Percentiles rank a stretch among this genome's conserved stretches.
These are phyloP conservation scores for Allophyes oxyacanthae DNA, from an alignment of 2,888 invertebrate genomes.

Conservation along the genomic window DNA sequence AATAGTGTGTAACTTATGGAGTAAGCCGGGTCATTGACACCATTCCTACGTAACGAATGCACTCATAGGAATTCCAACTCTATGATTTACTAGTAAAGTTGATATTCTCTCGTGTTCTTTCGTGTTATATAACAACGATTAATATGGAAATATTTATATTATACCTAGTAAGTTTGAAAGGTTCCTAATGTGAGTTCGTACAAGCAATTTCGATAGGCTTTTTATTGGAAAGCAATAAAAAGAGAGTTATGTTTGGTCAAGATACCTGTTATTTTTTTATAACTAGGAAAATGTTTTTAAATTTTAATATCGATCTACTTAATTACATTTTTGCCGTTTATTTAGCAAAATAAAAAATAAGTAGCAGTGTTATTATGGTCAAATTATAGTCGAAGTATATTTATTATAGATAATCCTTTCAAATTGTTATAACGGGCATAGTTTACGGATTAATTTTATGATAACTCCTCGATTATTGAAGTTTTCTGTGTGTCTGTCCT, in stretches of 20 bases:
- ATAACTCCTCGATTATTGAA: no score
- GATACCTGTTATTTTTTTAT: conserved; percentile 1
- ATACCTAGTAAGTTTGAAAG: conserved; percentile 31
- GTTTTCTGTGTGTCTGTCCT: no score
- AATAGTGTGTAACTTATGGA: conserved; percentile 70
- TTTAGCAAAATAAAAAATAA: no score
- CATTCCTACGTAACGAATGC: conserved; percentile 58
- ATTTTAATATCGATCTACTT: conserved; percentile 12
- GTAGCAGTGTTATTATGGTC: background rate
- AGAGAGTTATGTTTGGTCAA: conserved; percentile 19
- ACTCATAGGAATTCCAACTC: conserved; percentile 33
- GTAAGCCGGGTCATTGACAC: conserved; percentile 71
- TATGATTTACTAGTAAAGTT: conserved; percentile 16
- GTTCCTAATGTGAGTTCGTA: conserved; percentile 19
- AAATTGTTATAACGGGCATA: conserved; percentile 1
- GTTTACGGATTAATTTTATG: no score
- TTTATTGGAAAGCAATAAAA: conserved; percentile 24
- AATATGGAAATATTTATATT: conserved; percentile 40
- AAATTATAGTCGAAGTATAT: conserved; percentile 13
- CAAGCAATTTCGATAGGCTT: conserved; percentile 5
- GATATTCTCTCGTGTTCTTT: conserved; percentile 12
- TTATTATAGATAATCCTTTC: conserved; percentile 18
- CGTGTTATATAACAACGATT: conserved; percentile 43
- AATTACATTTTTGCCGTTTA: no score
- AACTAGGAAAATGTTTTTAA: conserved; percentile 1